Base-by-base conservation (phyloP, 2,113 vertebrate species). In the Murina feae region DNA sequence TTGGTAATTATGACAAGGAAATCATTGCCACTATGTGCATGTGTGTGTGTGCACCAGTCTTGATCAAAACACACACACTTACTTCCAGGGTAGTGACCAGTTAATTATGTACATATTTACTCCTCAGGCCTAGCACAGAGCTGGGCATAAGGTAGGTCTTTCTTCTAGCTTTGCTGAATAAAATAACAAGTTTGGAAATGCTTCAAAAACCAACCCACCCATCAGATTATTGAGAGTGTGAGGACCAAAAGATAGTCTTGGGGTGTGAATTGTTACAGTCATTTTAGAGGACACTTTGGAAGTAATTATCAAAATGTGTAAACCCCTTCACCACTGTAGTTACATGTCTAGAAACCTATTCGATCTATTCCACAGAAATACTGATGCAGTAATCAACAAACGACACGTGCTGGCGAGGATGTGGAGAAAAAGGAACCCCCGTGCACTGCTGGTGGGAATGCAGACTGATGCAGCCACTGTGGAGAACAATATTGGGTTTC, bases 101-200 rank as follows among this genome's bases (percentile, higher is more conserved):
- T 44, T 81, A 83, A 23, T 65, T 28, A 44, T 3, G 14, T 25
- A 79, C 4, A 9, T 37, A 12, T 21, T 92, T 87, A 51, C 39
- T 75, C 53, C 25, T 78, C 42, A 63, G 25, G 12, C 21, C 58
- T 25, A 80, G 44, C 16, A 35, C 25, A 10, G 21, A 76, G 51
- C 49, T 90, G 35, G 86, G 7, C 18, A 16, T 5, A 32, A 13
- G 9, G 12, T 9, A 63, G 32, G 7, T 63, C 21, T 89, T 74
- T 85, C 35, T 89, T 23, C 25, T 9, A 2, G 49, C 39, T 76
- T 78, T 74, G 25, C 32, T 86, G 72, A 82, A 86, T 68, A 83
- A 93, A 89, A 86, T 82, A 78, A 63, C 35, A 51, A 28, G 71
- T 80, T 95, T 86, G 80, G 63, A 82, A 93, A 87, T 44, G 79